Base-by-base conservation (phyloP, 2,888 invertebrate species). In the Lasioglossum lativentre region DNA sequence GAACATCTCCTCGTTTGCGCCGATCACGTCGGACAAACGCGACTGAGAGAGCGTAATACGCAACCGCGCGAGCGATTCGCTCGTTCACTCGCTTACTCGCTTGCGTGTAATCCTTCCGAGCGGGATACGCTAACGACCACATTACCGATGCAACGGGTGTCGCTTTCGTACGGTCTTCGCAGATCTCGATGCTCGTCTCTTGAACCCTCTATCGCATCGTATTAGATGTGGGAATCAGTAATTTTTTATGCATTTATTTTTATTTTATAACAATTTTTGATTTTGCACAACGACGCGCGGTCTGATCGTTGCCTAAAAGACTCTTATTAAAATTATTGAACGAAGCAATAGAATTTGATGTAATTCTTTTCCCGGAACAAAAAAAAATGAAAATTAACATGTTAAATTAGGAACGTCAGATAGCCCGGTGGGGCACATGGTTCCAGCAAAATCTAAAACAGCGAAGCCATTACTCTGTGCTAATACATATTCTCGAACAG, bases 1-100 rank as follows among this genome's bases (percentile, higher is more conserved):
- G 88, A 92, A 92, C 89, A 91, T 92, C 92, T 92, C 88, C 92
- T 93, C 93, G 93, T 93, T 93, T 91, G 93, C 91, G 93, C 92
- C 92, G 93, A 93, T 93, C 93, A 92, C 90, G 93, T 92, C 90
- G 90, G 86, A 92, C 90, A 90, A 92, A 91, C 92, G 89, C 90
- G 90, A 89, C 86, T 90, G 90, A 80, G 86, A 77, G 76, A 88
- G 79, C 90, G 90, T 88, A 88, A 86, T 88, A 88, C 90, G 83
- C 90, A 89, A 90, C 88, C 63, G 88, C 84, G 80, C 77, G 83
- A 71, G 45, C 66, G 70, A n/a, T 27, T 59, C 59, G 27, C 66
- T n/a, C 52, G 52, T 52, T n/a, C 52, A 3, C n/a, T n/a, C 52
- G 52, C 52, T 52, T 52, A n/a, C 66, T 34, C 66, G 59, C 59